Conservation (phyloP, 1,140 invertebrate genomes). For the Phortica variegata region DNA sequence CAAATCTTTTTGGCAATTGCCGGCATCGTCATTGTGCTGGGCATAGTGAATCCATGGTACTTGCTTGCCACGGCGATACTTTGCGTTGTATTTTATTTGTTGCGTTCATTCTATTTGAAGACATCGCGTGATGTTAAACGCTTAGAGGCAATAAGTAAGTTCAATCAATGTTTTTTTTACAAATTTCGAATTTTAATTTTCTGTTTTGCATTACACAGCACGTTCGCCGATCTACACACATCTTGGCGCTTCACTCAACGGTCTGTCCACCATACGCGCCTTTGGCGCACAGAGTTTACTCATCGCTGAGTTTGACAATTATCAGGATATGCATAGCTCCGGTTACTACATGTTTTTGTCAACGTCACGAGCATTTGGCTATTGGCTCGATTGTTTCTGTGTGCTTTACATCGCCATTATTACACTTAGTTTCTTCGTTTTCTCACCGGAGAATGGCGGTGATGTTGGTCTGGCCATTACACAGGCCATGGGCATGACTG, state of each 20-base stretch:
- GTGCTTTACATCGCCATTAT: slow-evolving; percentile 70
- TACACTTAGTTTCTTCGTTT: slow-evolving; percentile 69
- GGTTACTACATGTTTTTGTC: slow-evolving; percentile 67
- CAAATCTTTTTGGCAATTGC: slow-evolving; percentile 73
- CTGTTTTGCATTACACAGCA: slow-evolving; percentile 57
- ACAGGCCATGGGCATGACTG: slow-evolving; percentile 76
- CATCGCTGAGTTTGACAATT: slow-evolving; percentile 76
- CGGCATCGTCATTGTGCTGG: slow-evolving; percentile 75
- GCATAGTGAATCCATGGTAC: slow-evolving; percentile 74
- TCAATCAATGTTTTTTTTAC: not conserved
- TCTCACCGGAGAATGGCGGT: slow-evolving; percentile 65
- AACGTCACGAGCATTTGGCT: slow-evolving; percentile 70
- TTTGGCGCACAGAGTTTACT: slow-evolving; percentile 77
- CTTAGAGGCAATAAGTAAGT: slow-evolving; percentile 85
- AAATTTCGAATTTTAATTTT: not conserved
- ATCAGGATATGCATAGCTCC: slow-evolving; percentile 72
- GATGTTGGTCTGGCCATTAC: slow-evolving; percentile 80
- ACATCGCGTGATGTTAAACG: slow-evolving; percentile 85
- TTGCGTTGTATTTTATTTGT: slow-evolving; percentile 69
- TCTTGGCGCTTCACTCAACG: slow-evolving; percentile 83
- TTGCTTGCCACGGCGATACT: slow-evolving; percentile 71
- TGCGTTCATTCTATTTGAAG: slow-evolving; percentile 76
- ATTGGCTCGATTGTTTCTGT: slow-evolving; percentile 77
- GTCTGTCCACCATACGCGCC: slow-evolving; percentile 85
- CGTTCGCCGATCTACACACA: slow-evolving; percentile 84